phyloP scores from a whole-genome alignment of 2,888 invertebrate species.

The Lymantria dispar region DNA sequence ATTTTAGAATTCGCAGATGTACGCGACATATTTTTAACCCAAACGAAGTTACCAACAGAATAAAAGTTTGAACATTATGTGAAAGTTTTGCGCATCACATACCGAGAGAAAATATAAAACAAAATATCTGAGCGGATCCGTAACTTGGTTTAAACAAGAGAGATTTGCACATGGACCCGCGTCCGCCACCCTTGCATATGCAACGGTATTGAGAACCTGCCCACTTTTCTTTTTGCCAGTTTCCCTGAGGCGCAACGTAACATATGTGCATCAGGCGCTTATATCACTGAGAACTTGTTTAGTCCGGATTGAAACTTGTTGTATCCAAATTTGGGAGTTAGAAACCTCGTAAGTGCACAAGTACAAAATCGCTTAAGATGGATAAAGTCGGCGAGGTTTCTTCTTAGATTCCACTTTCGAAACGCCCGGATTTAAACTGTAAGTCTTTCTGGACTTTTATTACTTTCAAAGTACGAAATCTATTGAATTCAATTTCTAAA shows the following conservation, averaged over 20 bases:
- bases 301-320: constrained; percentile 62
- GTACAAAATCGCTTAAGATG: constrained; percentile 43
- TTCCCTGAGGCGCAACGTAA: constrained; percentile 61
- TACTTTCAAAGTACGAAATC: constrained; percentile 13
- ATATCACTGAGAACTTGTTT: constrained; percentile 73
- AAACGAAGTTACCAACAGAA: constrained; percentile 31
- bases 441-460: constrained; percentile 16
- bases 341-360: constrained; percentile 47
- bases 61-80: constrained; percentile 53
- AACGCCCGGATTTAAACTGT: constrained; percentile 19
- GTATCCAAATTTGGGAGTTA: constrained; percentile 62
- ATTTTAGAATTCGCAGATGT: too few relatives aligned
- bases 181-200: constrained; percentile 56
- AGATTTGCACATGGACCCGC: constrained; percentile 56
- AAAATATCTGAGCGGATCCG: constrained; percentile 67
- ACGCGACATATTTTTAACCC: constrained; percentile 10
- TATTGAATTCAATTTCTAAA: constrained; percentile 18
- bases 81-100: constrained; percentile 59
- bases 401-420: constrained; percentile 16
- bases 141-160: constrained; percentile 73
- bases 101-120: constrained; percentile 63
- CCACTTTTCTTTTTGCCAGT: constrained; percentile 56
- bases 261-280: constrained; percentile 68
- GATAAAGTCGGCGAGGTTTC: constrained; percentile 22
- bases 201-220: constrained; percentile 51